Conservation (phyloP, 2,888 invertebrate genomes). For the Troides aeacus region DNA sequence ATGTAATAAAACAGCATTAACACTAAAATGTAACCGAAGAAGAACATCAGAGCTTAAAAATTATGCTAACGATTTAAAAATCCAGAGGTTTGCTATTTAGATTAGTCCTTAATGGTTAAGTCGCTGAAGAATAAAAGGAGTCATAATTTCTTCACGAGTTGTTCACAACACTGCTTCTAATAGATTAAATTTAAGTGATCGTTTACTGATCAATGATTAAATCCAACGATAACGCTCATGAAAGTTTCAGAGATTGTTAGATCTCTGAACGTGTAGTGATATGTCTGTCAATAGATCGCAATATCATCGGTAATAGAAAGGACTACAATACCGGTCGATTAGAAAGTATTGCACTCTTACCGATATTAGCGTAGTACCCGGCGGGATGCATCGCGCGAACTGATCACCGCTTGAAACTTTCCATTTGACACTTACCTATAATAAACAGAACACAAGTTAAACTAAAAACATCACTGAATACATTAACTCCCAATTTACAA, state of each 20-base stretch:
- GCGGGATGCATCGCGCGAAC: constrained; percentile 74
- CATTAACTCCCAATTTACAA: not conserved
- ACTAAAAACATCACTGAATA: not conserved
- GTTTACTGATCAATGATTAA: too few species aligned
- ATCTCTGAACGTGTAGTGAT: not conserved
- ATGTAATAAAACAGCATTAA: not conserved
- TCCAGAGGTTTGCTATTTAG: too few species aligned
- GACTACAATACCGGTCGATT: constrained; percentile 15
- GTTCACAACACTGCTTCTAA: too few species aligned
- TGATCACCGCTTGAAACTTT: constrained; percentile 67
- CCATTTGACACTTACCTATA: constrained; percentile 80
- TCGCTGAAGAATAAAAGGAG: too few species aligned
- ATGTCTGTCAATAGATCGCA: not conserved
- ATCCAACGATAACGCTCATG: not conserved
- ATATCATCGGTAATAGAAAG: not conserved
- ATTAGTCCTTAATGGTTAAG: too few species aligned
- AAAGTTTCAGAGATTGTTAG: not conserved
- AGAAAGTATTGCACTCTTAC: constrained; percentile 53
- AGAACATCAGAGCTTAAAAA: too few species aligned
- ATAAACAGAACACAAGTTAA: constrained; percentile 45
- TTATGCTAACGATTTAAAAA: too few species aligned
- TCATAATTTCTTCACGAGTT: too few species aligned
- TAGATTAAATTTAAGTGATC: too few species aligned
- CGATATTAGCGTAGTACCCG: constrained; percentile 77
- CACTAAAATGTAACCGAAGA: too few species aligned